Evolutionary conservation across 2,888 invertebrate genomes (phyloP).

Genomic region (Melipona bicolor): DNA sequence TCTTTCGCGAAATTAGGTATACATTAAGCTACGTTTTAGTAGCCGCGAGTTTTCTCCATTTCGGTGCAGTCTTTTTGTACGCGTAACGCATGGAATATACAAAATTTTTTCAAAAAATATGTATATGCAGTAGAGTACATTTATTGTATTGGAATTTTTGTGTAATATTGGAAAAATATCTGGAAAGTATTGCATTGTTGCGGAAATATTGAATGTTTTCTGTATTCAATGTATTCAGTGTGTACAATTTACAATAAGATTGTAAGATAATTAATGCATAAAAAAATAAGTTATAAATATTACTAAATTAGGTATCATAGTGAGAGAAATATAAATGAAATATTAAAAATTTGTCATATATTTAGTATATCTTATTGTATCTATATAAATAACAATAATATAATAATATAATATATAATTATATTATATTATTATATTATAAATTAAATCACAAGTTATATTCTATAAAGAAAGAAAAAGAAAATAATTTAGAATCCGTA

Average conservation of each 20-base stretch:
- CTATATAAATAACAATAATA: too few relatives aligned
- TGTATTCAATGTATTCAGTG: not conserved
- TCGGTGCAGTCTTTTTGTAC: not conserved
- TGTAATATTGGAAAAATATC: not conserved
- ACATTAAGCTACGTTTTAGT: not conserved
- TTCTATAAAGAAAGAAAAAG: too few relatives aligned
- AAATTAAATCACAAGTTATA: too few relatives aligned
- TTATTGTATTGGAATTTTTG: not conserved
- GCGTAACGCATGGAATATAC: not conserved
- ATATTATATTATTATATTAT: too few relatives aligned
- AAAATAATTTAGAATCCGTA: too few relatives aligned
- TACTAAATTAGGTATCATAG: not conserved
- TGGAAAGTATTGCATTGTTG: not conserved
- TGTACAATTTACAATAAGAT: not conserved
- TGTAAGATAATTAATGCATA: too few relatives aligned
- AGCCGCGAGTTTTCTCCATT: not conserved
- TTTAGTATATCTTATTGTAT: too few relatives aligned
- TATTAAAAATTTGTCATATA: not conserved
- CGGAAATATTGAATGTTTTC: not conserved
- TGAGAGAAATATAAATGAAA: not conserved
- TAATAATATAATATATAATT: too few relatives aligned
- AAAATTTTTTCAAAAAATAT: not conserved
- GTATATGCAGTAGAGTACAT: not conserved
- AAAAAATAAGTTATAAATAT: not conserved
- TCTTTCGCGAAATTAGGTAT: conserved; percentile 1